phyloP scores from a whole-genome alignment of 2,113 vertebrate species.

The Sphyrna mokarran region DNA sequence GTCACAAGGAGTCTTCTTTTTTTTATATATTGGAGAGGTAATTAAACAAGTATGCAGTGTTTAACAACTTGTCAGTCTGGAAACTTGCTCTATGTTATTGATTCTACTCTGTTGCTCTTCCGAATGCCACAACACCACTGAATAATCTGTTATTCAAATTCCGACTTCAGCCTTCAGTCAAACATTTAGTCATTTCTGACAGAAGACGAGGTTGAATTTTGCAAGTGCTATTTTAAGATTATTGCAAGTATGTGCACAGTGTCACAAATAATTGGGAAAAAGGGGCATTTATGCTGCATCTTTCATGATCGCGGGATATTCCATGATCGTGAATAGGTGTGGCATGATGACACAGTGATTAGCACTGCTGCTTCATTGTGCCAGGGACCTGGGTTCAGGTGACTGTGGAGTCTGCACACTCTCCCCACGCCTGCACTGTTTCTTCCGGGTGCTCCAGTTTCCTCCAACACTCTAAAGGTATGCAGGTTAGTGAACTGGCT shows the following conservation, averaged over 20 bases:
- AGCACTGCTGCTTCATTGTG: no score
- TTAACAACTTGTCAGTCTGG: not conserved
- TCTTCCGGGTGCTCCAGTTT: no score
- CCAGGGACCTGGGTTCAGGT: no score
- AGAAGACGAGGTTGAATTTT: no score
- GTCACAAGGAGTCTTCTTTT: not conserved
- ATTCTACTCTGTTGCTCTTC: not conserved
- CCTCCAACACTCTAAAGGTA: no score
- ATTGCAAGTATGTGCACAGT: not conserved
- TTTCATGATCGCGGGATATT: no score
- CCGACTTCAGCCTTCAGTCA: not conserved
- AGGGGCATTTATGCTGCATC: not conserved
- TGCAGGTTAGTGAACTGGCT: no score
- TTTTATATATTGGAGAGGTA: not conserved
- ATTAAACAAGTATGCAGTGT: not conserved
- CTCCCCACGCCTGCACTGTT: no score
- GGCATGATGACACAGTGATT: no score
- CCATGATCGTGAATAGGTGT: no score
- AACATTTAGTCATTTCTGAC: not conserved
- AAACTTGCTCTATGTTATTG: not conserved
- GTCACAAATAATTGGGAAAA: not conserved
- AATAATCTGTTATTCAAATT: not conserved
- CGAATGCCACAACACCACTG: not conserved
- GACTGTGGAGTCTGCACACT: no score
- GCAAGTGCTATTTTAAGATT: not conserved